These are phyloP conservation scores for Pluvialis apricaria DNA, from an alignment of 2,113 vertebrate species.

Conservation along the genomic window DNA sequence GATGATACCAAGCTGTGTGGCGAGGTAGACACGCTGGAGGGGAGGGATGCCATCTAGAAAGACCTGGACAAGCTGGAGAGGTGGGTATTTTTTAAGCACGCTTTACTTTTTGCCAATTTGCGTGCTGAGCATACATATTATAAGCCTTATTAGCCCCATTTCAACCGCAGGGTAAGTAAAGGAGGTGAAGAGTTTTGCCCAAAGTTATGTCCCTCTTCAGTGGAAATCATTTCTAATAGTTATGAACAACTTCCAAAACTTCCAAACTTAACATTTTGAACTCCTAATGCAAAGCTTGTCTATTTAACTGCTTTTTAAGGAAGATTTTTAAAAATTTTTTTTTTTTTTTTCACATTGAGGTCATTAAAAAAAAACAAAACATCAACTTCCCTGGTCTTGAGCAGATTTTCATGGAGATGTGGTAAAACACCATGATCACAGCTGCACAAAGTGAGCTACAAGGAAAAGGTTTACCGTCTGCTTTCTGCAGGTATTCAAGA, in stretches of 20 bases:
- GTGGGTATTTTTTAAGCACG: neutral
- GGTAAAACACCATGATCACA: neutral
- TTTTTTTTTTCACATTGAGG: neutral
- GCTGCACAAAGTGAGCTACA: neutral
- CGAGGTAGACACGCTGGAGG: no score
- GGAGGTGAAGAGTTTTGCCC: neutral
- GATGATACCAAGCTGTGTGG: no score
- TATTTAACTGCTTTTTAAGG: neutral
- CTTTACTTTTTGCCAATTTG: constrained; percentile 19
- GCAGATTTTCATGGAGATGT: neutral
- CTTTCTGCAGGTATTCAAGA: neutral
- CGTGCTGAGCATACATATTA: constrained; percentile 42
- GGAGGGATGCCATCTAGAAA: no score
- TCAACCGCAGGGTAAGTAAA: neutral
- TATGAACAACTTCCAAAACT: neutral
- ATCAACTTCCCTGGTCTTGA: neutral
- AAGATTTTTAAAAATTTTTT: no score
- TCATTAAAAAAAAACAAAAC: neutral
- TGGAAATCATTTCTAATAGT: neutral
- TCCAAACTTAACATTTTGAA: neutral
- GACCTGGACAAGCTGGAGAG: no score
- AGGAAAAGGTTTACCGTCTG: neutral
- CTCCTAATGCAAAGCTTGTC: neutral
- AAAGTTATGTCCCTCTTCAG: neutral
- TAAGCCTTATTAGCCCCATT: constrained; percentile 43